A percentile compares a stretch with the other conserved stretches of the same genome.
Evolutionary conservation across 2,797 vertebrate genomes (phyloP).

Genomic region (Lepilemur ruficaudatus): DNA sequence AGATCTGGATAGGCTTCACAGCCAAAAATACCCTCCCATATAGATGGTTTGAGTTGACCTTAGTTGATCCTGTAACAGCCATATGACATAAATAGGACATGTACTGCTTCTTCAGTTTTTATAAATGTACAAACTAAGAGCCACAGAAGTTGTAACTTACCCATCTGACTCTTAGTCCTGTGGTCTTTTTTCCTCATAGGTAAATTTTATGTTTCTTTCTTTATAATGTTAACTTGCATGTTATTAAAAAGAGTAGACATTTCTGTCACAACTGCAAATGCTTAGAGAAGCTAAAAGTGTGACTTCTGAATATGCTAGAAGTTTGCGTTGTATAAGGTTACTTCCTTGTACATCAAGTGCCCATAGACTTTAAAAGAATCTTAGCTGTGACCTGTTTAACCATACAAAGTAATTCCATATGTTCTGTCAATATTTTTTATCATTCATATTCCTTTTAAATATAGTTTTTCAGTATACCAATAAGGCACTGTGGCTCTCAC

Average conservation of each 20-base stretch:
- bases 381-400: slow-evolving; percentile 13
- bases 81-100: not conserved
- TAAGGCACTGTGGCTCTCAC: not conserved
- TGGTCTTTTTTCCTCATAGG: not conserved
- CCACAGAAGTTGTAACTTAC: not conserved
- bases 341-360: not conserved
- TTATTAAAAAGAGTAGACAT: slow-evolving; percentile 4
- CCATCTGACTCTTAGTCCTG: not conserved
- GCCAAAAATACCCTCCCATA: not conserved
- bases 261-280: not conserved
- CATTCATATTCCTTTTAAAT: not conserved
- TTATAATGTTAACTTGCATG: slow-evolving; percentile 19
- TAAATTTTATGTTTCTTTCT: slow-evolving; percentile 32
- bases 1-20: not conserved
- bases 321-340: not conserved
- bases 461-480: not conserved
- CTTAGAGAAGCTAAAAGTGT: slow-evolving; percentile 35
- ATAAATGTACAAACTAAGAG: slow-evolving; percentile 11
- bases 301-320: slow-evolving; percentile 36
- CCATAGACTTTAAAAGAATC: not conserved
- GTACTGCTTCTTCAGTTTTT: not conserved
- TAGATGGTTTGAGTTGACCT: not conserved
- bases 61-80: not conserved
- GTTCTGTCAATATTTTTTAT: slow-evolving; percentile 17
- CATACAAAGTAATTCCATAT: not conserved